phyloP scores from a whole-genome alignment of 2,113 vertebrate species.

The Nesospiza acunhae region DNA sequence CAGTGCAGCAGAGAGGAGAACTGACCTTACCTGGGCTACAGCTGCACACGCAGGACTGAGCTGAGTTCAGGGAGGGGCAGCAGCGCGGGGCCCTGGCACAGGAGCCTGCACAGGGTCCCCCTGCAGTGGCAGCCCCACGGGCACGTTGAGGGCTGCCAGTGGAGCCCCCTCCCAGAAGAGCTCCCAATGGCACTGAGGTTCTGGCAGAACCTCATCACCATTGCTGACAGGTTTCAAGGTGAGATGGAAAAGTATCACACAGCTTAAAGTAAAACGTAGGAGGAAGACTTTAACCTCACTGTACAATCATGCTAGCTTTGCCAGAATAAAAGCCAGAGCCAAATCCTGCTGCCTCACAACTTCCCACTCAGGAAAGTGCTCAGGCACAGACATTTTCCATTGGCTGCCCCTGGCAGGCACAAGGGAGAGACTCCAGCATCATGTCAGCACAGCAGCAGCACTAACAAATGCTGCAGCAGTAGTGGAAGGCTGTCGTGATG shows the following conservation, averaged over 20 bases:
- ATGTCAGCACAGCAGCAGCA: constrained; percentile 44
- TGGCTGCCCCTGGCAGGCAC: constrained; percentile 14
- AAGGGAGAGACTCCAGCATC: constrained; percentile 33
- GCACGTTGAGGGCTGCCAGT: background rate
- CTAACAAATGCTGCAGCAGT: constrained; percentile 34
- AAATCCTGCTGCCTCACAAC: constrained; percentile 33
- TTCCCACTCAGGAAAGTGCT: constrained; percentile 8
- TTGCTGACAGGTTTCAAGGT: constrained; percentile 22
- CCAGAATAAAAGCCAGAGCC: constrained; percentile 67
- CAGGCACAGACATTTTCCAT: constrained; percentile 60
- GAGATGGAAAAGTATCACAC: constrained; percentile 57
- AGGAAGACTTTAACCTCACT: constrained; percentile 60
- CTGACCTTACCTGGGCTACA: background rate
- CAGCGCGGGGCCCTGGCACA: background rate
- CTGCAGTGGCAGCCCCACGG: background rate
- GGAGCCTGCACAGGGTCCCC: background rate
- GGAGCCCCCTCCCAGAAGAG: background rate
- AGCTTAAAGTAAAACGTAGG: constrained; percentile 54
- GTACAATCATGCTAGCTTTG: constrained; percentile 56
- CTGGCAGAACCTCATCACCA: background rate
- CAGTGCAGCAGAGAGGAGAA: background rate
- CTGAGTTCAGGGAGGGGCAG: accelerated
- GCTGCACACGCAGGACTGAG: background rate
- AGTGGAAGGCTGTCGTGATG: constrained; percentile 51
- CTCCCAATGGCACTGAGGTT: background rate